These are phyloP conservation scores for Dromiciops gliroides DNA, from an alignment of 2,113 vertebrate genomes.

Conservation along the genomic window DNA sequence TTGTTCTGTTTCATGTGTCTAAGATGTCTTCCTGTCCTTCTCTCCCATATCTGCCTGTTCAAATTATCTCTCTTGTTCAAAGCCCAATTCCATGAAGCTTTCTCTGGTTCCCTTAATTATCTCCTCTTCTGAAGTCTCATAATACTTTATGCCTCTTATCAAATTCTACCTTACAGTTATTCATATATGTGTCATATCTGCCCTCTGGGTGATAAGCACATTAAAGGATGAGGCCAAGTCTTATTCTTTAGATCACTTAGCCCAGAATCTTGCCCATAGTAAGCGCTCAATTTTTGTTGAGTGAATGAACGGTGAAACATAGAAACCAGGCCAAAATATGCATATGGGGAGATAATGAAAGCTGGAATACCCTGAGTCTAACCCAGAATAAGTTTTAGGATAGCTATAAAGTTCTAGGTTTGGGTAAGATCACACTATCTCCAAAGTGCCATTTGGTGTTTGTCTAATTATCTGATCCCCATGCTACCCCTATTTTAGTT, in stretches of 20 bases:
- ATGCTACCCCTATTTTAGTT: background rate
- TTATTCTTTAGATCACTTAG: background rate
- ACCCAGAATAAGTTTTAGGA: background rate
- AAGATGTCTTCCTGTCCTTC: background rate
- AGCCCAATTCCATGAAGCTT: background rate
- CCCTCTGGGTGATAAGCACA: background rate
- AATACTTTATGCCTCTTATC: background rate
- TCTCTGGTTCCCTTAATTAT: background rate
- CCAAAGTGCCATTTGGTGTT: background rate
- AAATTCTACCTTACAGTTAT: background rate
- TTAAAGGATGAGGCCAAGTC: background rate
- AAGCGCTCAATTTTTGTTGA: background rate
- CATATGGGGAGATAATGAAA: background rate
- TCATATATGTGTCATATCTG: background rate
- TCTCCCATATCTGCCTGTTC: background rate
- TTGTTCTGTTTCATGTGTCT: background rate
- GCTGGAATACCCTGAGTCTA: background rate
- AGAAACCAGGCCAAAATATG: background rate
- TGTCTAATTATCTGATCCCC: background rate
- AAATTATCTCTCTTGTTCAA: background rate
- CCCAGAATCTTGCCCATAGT: background rate
- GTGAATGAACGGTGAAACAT: background rate
- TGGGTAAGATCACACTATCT: background rate
- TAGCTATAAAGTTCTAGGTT: background rate
- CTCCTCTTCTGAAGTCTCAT: background rate